Base-by-base conservation (phyloP, 2,113 vertebrate genomes). In the Physeter macrocephalus region DNA sequence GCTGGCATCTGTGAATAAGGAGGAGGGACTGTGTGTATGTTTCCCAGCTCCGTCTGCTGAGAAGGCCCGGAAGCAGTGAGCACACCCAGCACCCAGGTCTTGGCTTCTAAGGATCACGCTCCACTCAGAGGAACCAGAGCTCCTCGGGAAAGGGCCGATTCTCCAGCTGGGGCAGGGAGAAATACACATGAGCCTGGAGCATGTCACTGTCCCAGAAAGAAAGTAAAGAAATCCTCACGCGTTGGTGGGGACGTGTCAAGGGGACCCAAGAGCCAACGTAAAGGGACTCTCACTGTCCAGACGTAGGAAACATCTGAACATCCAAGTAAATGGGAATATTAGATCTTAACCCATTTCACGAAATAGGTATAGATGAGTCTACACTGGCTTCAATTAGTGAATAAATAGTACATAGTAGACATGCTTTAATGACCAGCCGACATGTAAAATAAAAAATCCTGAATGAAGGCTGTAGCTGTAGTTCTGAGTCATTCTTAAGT, bases 21-120 rank as follows among this genome's bases (percentile, higher is more conserved):
- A n/a, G 7, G 27, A 12, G 1, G 12, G n/a, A 2, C 31, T 2
- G 14, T 17, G 21, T 4, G 1, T 2, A 0, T 25, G 9, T n/a
- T n/a, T 23, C 74, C 72, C 15, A 3, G 43, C 85, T 36, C 10
- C 0, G 18, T 34, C 41, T 7, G 15, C 21, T 0, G 39, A 41
- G 49, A 17, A n/a, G 39, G 29, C 2, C n/a, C 12, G 23, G 52
- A 3, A 21, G 41, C 86, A 1, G 5, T 0, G 43, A 46, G 61
- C 14, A 3, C 43, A 0, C 57, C 49, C 11, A 0, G 27, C 0
- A 4, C 74, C 85, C 72, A 43, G 46, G 4, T 62, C 27, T 10
- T 9, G 41, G 72, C 69, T 61, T 29, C 80, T 52, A 3, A 36
- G 7, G 3, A 10, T 27, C 36, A 6, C 20, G 12, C 8, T 21